phyloP scores from a whole-genome alignment of 2,797 vertebrate species.

The Pachyuromys duprasi region DNA sequence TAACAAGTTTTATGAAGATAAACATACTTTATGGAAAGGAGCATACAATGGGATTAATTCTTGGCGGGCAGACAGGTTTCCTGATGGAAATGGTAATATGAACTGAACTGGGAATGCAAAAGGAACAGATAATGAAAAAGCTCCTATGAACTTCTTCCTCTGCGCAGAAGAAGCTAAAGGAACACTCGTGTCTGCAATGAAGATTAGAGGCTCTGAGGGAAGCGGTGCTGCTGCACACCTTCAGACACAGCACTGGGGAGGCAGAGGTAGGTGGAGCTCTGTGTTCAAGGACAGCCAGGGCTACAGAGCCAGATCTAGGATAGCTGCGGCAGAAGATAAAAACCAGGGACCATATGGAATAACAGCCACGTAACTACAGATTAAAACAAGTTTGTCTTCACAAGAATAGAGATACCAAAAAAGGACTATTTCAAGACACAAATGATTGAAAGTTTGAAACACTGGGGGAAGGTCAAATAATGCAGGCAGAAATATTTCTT shows the following conservation, averaged over 20 bases:
- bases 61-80: neutral
- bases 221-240: neutral
- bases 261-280: neutral
- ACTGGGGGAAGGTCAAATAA: slow-evolving; percentile 9
- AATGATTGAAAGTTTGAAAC: neutral
- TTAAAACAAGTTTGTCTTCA: slow-evolving; percentile 36
- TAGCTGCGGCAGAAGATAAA: neutral
- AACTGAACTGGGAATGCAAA: neutral
- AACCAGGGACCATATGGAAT: neutral
- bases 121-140: slow-evolving; percentile 5
- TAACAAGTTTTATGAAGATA: slow-evolving; percentile 31
- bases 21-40: neutral
- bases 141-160: neutral
- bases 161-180: neutral
- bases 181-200: neutral
- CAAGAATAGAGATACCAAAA: slow-evolving; percentile 21
- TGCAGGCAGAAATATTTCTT: slow-evolving; percentile 12
- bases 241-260: neutral
- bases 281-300: neutral
- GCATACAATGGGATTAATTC: neutral
- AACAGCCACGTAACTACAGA: neutral
- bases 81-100: neutral
- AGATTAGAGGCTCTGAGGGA: neutral
- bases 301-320: neutral
- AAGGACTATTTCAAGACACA: slow-evolving; percentile 39